phyloP scores from a whole-genome alignment of 2,113 vertebrate genomes.

The Sapayoa aenigma region DNA sequence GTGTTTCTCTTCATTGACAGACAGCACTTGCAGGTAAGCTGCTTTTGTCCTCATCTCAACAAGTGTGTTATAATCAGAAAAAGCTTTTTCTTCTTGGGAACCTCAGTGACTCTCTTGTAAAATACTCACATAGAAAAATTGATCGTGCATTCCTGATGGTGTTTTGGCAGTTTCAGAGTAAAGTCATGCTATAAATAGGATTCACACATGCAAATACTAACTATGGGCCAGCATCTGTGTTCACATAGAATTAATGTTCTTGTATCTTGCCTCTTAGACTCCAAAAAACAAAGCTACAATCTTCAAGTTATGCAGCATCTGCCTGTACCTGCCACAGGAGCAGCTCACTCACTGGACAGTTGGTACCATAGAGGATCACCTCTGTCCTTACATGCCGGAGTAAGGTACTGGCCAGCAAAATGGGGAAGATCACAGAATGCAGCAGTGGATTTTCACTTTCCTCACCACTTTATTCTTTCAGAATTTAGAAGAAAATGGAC shows the following conservation, averaged over 20 bases:
- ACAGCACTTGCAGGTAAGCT: slow-evolving; percentile 94
- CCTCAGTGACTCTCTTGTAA: background rate
- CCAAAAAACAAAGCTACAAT: slow-evolving; percentile 99
- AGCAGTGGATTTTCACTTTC: slow-evolving; percentile 85
- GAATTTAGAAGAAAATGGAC: slow-evolving; percentile 90
- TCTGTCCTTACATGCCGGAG: slow-evolving; percentile 96
- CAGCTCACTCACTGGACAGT: slow-evolving; percentile 99
- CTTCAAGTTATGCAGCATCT: slow-evolving; percentile 99
- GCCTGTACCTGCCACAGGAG: slow-evolving; percentile 98
- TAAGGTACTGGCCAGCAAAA: slow-evolving; percentile 85
- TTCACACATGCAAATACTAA: background rate
- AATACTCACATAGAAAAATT: background rate
- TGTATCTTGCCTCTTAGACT: slow-evolving; percentile 78
- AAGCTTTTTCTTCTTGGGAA: background rate
- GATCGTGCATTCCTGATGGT: background rate
- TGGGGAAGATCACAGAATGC: slow-evolving; percentile 84
- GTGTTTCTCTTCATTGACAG: slow-evolving; percentile 98
- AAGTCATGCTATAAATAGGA: background rate
- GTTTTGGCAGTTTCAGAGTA: background rate
- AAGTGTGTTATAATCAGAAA: background rate
- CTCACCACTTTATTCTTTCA: slow-evolving; percentile 81
- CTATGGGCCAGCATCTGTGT: background rate
- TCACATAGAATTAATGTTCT: background rate
- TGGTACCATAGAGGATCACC: slow-evolving; percentile 98
- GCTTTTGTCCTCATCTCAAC: background rate